Evolutionary conservation across 2,888 invertebrate genomes (phyloP).

Genomic region (Lochmaea crataegi): DNA sequence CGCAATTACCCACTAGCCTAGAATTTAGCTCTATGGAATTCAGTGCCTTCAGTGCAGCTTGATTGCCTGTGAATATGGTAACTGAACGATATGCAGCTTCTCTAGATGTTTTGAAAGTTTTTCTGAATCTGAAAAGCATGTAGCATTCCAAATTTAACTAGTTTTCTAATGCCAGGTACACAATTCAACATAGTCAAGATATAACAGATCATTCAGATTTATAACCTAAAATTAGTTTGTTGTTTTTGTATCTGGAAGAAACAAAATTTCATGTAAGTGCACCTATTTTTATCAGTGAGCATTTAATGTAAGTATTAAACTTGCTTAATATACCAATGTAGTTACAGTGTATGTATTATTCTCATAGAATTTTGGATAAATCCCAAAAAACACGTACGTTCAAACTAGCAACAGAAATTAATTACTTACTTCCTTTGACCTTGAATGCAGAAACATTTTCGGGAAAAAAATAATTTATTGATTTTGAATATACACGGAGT

Average conservation of each 20-base stretch:
- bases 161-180: too few relatives aligned
- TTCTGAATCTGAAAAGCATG: too few relatives aligned
- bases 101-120: too few relatives aligned
- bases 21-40: too few relatives aligned
- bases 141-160: too few relatives aligned
- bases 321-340: slow-evolving; percentile 6
- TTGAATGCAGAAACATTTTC: slow-evolving; percentile 7
- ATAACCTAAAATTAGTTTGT: too few relatives aligned
- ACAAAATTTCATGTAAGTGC: background rate
- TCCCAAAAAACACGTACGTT: slow-evolving; percentile 26
- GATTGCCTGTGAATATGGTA: too few relatives aligned
- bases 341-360: slow-evolving; percentile 21
- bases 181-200: too few relatives aligned
- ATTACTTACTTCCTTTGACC: slow-evolving; percentile 28
- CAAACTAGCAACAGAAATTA: slow-evolving; percentile 18
- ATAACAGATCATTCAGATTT: too few relatives aligned
- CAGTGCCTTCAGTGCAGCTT: too few relatives aligned
- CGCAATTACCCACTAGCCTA: too few relatives aligned
- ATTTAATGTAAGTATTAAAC: slow-evolving; percentile 2
- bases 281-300: background rate
- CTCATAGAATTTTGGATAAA: slow-evolving; percentile 30
- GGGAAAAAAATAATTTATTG: background rate
- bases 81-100: too few relatives aligned
- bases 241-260: background rate
- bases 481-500: background rate